phyloP scores from a whole-genome alignment of 2,797 vertebrate genomes.

The Cuculus canorus region DNA sequence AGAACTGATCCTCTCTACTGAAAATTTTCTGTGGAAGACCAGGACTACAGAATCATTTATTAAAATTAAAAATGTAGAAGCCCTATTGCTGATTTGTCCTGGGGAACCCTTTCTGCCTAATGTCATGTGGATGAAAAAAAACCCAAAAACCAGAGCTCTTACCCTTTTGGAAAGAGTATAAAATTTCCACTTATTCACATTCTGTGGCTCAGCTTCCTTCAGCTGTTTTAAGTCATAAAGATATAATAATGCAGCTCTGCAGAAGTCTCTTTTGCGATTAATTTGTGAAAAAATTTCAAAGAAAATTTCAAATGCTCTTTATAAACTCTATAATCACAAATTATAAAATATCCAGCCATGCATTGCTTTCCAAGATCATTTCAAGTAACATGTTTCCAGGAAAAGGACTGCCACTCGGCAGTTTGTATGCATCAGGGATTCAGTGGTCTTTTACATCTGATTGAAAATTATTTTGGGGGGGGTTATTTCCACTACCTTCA shows the following conservation, averaged over 20 bases:
- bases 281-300: background rate
- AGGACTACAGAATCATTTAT: background rate
- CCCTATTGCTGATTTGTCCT: background rate
- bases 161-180: background rate
- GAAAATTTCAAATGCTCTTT: background rate
- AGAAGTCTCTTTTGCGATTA: background rate
- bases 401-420: background rate
- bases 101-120: background rate
- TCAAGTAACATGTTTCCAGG: background rate
- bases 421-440: background rate
- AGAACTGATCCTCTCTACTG: background rate
- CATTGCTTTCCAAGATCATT: background rate
- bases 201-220: background rate
- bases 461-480: background rate
- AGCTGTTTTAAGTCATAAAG: background rate
- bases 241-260: background rate
- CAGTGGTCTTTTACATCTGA: background rate
- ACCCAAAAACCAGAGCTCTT: accelerated
- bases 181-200: background rate
- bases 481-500: background rate
- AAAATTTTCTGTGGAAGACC: background rate
- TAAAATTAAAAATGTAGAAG: background rate
- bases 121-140: background rate
- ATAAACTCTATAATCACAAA: background rate
- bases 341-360: background rate